Percentiles rank a stretch among this genome's conserved stretches.
These are phyloP conservation scores for Tylochromis polylepis DNA, from an alignment of 2,113 vertebrate species.

Conservation along the genomic window DNA sequence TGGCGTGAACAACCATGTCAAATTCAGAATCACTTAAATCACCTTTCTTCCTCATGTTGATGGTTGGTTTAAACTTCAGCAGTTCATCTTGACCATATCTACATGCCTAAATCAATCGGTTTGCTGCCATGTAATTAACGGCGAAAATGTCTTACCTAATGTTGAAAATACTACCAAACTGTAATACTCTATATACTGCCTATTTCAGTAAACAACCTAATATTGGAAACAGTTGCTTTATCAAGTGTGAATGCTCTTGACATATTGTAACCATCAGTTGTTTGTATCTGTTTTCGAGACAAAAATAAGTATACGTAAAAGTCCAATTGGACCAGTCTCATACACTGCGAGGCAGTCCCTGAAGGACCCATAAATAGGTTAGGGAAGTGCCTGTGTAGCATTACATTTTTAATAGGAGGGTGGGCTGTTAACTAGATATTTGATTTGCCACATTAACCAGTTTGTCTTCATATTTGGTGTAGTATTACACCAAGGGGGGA, in stretches of 20 bases:
- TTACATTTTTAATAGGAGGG: neutral
- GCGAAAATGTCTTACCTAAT: neutral
- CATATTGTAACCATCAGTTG: neutral
- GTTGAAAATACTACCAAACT: neutral
- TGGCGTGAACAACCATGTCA: neutral
- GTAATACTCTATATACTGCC: neutral
- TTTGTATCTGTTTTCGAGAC: neutral
- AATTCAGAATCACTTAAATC: neutral
- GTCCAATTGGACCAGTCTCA: neutral
- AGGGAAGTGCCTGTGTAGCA: neutral
- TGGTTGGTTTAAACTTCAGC: neutral
- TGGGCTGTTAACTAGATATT: too few species aligned
- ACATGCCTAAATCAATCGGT: neutral
- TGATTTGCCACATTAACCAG: neutral
- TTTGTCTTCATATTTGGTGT: neutral
- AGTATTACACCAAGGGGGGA: neutral
- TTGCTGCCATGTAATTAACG: neutral
- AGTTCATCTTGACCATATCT: neutral
- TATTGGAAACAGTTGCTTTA: neutral
- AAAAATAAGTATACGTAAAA: neutral
- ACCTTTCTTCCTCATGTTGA: neutral
- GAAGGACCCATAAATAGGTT: neutral
- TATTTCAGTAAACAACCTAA: neutral
- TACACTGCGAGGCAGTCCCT: neutral
- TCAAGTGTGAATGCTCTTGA: neutral